Percentiles rank a stretch among this genome's conserved stretches.
Conservation (phyloP, 2,888 invertebrate genomes). For the Tridacna crocea region DNA sequence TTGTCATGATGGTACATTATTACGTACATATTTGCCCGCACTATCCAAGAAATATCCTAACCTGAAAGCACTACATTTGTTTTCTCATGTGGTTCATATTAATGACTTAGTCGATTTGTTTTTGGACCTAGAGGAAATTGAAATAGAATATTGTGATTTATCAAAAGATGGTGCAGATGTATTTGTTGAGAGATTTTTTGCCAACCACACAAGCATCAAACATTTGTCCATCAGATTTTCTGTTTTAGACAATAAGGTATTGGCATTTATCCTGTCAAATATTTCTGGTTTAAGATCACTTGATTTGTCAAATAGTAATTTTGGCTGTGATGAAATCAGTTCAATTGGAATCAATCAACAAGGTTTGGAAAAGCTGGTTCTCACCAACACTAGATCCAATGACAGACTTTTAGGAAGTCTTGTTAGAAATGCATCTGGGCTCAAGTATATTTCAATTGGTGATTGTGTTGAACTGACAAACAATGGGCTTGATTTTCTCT, state of each 20-base stretch:
- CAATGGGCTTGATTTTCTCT: constrained; percentile 52
- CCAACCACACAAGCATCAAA: constrained; percentile 25
- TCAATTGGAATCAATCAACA: neutral
- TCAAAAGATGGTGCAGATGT: constrained; percentile 3
- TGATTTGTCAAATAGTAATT: constrained; percentile 26
- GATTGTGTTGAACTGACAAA: constrained; percentile 62
- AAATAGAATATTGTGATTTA: constrained; percentile 23
- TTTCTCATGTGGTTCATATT: constrained; percentile 6
- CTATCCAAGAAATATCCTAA: constrained; percentile 38
- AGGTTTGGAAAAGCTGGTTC: constrained; percentile 19
- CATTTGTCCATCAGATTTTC: constrained; percentile 29
- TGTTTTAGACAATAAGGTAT: constrained; percentile 8
- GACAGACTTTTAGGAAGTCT: constrained; percentile 32
- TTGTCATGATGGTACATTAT: constrained; percentile 1
- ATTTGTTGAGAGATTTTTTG: constrained; percentile 20
- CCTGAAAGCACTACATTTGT: constrained; percentile 26
- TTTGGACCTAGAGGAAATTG: constrained; percentile 31
- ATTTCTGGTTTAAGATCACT: constrained; percentile 34
- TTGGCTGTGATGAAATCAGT: constrained; percentile 12
- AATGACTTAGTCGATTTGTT: constrained; percentile 24
- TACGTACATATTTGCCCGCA: constrained; percentile 11
- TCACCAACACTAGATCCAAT: constrained; percentile 30
- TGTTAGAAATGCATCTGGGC: constrained; percentile 16
- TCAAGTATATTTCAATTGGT: constrained; percentile 37
- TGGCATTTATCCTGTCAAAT: constrained; percentile 23